Percentiles rank a stretch among this genome's conserved stretches.
phyloP scores from a whole-genome alignment of 1,140 invertebrate genomes.

The Semibalanus balanoides region DNA sequence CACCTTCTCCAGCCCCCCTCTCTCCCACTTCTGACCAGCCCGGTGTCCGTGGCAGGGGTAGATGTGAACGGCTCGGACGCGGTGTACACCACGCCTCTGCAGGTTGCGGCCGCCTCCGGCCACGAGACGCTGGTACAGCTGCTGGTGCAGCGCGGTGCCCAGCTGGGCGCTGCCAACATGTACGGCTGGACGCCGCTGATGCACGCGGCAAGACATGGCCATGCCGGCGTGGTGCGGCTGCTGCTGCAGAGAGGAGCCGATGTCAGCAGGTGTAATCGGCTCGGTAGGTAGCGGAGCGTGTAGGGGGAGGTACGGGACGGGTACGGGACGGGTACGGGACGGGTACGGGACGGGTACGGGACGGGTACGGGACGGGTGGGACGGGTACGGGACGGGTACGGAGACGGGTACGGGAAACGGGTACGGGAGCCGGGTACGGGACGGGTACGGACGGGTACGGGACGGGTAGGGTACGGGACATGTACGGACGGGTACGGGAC shows the following conservation, averaged over 20 bases:
- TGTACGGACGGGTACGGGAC: no score
- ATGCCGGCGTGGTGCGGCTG: background rate
- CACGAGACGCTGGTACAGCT: conserved; percentile 32
- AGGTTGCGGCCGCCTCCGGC: conserved; percentile 30
- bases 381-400: no score
- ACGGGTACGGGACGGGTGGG: no score
- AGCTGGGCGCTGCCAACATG: background rate
- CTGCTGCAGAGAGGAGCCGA: conserved; percentile 9
- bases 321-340: no score
- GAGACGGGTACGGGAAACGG: no score
- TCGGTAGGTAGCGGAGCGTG: conserved; percentile 23
- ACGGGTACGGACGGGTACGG: no score
- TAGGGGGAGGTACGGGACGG: no score
- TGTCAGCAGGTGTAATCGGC: conserved; percentile 12
- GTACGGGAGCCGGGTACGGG: no score
- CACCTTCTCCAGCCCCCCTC: no score
- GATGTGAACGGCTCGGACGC: background rate
- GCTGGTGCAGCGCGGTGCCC: conserved; percentile 28
- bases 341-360: no score
- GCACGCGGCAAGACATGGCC: background rate
- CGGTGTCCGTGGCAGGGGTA: background rate
- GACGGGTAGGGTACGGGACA: no score
- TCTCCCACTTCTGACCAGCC: no score
- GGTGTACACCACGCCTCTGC: conserved; percentile 24
- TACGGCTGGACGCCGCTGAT: background rate